Evolutionary conservation across 2,797 vertebrate species (phyloP), one percentile per base, ranked within the genome.

Genomic region (Lycodopsis pacificus): DNA sequence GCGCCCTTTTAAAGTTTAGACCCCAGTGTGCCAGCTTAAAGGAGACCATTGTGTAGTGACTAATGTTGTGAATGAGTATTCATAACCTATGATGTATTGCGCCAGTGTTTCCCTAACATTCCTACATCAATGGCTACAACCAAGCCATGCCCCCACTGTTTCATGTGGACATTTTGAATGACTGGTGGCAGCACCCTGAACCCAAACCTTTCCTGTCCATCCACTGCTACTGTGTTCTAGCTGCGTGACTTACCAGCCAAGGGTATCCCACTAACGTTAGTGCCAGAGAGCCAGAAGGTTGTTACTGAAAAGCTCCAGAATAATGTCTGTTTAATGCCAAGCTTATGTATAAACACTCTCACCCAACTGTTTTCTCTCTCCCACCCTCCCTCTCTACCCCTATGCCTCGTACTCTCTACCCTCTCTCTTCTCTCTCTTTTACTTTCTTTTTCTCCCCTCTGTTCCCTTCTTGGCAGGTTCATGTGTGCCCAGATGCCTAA

Each of bases 401-500:
- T 17, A 20, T 63, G 13, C 5, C n/a, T 70, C 11, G 56, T 32
- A n/a, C 54, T 57, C 36, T 58, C 15, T 3, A 11, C 40, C 27
- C 20, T 57, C 15, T 44, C 12, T 53, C 17, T 56, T 53, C 17
- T 56, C n/a, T 72, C 36, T 70, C 53, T 75, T 53, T 68, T 53
- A 22, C 51, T 61, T 25, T 79, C 19, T 22, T 14, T 71, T 38
- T 67, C 65, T 75, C 15, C 7, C 0, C 34, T 57, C 10, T 79
- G 14, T 71, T 9, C 48, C 4, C 27, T 11, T 32, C 32, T 77
- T 19, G n/a, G 36, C 86, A 98, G 97, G 93, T 98, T 98, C 86
- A 97, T 97, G 96, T 98, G 97, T 27, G 97, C 97, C 49, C 97
- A 98, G 92, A 82, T 98, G 91, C 96, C 96, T n/a, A 98, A 97